Evolutionary conservation across 1,140 invertebrate species (phyloP), one percentile per base, ranked within the genome.

Genomic region (Frieseomelitta varia): DNA sequence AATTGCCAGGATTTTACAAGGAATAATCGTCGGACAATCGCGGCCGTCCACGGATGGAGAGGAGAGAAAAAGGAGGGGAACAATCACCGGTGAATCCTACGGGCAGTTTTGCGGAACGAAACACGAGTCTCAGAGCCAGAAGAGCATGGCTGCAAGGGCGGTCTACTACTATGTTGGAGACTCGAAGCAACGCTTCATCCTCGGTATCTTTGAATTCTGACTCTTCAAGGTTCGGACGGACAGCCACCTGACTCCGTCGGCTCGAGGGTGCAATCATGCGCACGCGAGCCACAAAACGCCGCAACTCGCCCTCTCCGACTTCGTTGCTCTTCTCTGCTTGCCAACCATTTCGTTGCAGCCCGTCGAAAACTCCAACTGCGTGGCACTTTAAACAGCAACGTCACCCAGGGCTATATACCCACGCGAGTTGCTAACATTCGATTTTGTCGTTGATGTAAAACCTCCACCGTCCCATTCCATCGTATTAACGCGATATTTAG

Each of bases 241-340:
- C 91, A 87, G 85, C 89, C 92, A 93, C 91, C 92, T 93, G 92
- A 94, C 91, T 92, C 61, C 88, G 87, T 86, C 72, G 55, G 85
- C 92, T 91, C 81, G 87, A 90, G 91, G 89, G 89, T 90, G 89
- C 90, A 94, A 94, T 94, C 92, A 94, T 82, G 90, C 90, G 92
- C 93, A 94, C 93, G 93, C 93, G 91, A 94, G 82, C 88, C 78
- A 61, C 47, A 58, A 76, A 79, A 67, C 76, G 68, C 69, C 76
- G 68, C 69, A 72, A 79, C 75, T 82, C 72, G 47, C 34, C 80
- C 65, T 53, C 76, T 65, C 53, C 69, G 4, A 0, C 27, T 65
- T 74, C 30, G 78, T 69, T 79, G 58, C 71, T 68, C 81, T 17
- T 34, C 73, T 84, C 81, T 77, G 55, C 76, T 76, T 30, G 39